phyloP scores from a whole-genome alignment of 2,888 invertebrate genomes.

The Eristalis arbustorum region DNA sequence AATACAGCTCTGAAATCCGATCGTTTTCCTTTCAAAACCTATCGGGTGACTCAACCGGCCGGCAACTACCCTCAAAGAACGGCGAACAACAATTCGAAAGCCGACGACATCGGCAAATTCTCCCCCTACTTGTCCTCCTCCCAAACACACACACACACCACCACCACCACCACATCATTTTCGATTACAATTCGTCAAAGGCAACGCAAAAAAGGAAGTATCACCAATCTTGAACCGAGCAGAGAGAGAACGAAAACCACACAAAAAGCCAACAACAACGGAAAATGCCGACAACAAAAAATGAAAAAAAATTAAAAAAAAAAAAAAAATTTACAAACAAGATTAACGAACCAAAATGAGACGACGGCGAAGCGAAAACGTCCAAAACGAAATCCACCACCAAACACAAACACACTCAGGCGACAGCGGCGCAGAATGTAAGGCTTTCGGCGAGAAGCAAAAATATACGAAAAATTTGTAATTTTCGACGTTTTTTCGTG shows the following conservation, averaged over 20 bases:
- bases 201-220: slow-evolving; percentile 2
- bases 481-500: slow-evolving; percentile 53
- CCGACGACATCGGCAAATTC: not conserved
- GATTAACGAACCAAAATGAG: slow-evolving; percentile 45
- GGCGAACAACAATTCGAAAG: not conserved
- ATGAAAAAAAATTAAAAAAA: not conserved
- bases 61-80: not conserved
- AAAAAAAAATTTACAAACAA: slow-evolving; percentile 36
- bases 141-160: not conserved
- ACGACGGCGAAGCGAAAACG: not conserved
- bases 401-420: not conserved
- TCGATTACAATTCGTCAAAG: slow-evolving; percentile 45
- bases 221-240: slow-evolving; percentile 12
- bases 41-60: slow-evolving; percentile 1
- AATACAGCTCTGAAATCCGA: slow-evolving; percentile 15
- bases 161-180: not conserved
- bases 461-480: slow-evolving; percentile 41
- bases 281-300: slow-evolving; percentile 31
- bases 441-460: not conserved
- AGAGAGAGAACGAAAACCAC: slow-evolving; percentile 1
- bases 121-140: not conserved
- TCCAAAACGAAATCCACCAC: not conserved
- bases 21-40: slow-evolving; percentile 28
- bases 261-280: slow-evolving; percentile 25
- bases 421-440: not conserved